Base-by-base conservation (phyloP, 2,888 invertebrate genomes). In the Patella pellucida region DNA sequence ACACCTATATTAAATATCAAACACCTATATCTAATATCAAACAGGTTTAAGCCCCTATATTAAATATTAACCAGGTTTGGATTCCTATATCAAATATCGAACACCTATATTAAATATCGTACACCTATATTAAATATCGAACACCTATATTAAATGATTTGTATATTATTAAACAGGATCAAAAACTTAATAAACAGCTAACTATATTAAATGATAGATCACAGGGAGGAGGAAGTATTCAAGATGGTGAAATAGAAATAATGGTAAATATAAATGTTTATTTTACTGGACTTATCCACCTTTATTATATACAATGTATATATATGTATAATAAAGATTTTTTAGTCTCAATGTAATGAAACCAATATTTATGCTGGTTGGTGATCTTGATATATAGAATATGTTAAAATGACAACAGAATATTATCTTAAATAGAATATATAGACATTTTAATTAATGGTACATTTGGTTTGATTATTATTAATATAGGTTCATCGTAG, bases 401-500 rank as follows among this genome's bases (percentile, higher is more conserved):
- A 41, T 41, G 41, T 41, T 41, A 41, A 41, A 41, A 41, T 41
- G 31, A 31, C 31, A 31, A 31, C 31, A 31, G 4, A 31, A 31
- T 4, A 4, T 31, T 31, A 31, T 31, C 2, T 4, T 31, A 31
- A 62, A 62, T n/a, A 12, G 12, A 23, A n/a, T 62, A 12, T 23
- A 19, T 19, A 19, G 9, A 62, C 19, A 19, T 62, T 23, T 19
- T 19, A 19, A 19, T 19, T 19, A 62, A 62, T 19, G n/a, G 62
- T 19, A n/a, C 41, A 41, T 41, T 41, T 62, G 62, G 0, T 11
- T 5, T 62, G n/a, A 16, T 19, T 62, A 4, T 3, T n/a, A 62
- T 62, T 19, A 62, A 23, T 23, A 23, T 70, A 85, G 95, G 84
- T 97, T 3, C 98, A 99, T 88, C 93, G 99, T 73, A 93, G 97